phyloP scores from a whole-genome alignment of 2,113 vertebrate genomes.

The Sarotherodon lohbergeri region DNA sequence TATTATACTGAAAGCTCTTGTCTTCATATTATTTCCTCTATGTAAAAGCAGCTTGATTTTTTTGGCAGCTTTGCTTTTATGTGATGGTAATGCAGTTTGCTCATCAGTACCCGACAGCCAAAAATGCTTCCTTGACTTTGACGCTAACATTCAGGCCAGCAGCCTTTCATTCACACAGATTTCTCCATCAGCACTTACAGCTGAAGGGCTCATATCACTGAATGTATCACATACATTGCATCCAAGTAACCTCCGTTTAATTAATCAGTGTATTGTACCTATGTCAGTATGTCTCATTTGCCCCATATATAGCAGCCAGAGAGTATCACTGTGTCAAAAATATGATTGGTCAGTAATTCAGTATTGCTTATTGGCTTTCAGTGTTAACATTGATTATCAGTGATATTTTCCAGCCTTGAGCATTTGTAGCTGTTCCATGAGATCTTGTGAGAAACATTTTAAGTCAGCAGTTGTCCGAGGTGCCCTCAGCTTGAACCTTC shows the following conservation, averaged over 20 bases:
- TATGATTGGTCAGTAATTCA: not conserved
- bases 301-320: not conserved
- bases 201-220: not conserved
- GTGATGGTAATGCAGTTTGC: slow-evolving; percentile 9
- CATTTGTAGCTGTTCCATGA: not conserved
- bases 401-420: not conserved
- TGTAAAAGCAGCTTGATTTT: not conserved
- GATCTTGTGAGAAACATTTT: not conserved
- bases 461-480: not conserved
- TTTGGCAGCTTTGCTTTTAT: not conserved
- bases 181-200: not conserved
- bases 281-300: not conserved
- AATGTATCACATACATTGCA: not conserved
- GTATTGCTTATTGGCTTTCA: not conserved
- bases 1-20: not conserved
- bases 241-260: not conserved
- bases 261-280: not conserved
- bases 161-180: not conserved
- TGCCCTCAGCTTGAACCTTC: not conserved
- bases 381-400: not conserved
- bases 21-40: not conserved
- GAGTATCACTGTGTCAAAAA: not conserved
- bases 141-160: not conserved
- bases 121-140: not conserved
- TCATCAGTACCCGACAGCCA: slow-evolving; percentile 4